These are phyloP conservation scores for Chirona hameri DNA, from an alignment of 2,888 invertebrate species.

Conservation along the genomic window DNA sequence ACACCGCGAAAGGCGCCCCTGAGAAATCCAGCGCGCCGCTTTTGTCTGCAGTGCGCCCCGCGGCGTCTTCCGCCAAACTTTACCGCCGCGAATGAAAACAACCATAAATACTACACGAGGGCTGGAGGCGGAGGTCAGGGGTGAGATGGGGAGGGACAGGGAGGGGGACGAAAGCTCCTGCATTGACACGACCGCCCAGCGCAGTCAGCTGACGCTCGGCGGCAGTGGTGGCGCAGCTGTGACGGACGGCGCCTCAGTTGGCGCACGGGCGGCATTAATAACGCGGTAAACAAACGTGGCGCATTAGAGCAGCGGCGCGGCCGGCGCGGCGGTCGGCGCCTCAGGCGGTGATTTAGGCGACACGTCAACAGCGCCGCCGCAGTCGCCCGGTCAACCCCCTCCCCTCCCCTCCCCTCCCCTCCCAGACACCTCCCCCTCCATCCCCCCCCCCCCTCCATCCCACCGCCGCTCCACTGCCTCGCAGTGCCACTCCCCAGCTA, in stretches of 20 bases:
- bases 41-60: neutral
- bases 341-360: neutral
- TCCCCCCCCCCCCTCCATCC: too few species aligned
- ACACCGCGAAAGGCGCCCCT: too few species aligned
- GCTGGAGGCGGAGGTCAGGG: too few species aligned
- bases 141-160: too few species aligned
- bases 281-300: neutral
- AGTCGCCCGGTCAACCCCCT: too few species aligned
- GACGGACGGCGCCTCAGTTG: neutral
- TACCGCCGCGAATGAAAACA: neutral
- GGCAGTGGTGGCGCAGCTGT: neutral
- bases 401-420: too few species aligned
- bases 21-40: neutral
- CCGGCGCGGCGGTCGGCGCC: neutral
- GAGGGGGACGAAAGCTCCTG: too few species aligned
- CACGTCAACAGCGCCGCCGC: neutral
- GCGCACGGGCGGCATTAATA: constrained; percentile 7
- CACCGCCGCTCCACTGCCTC: too few species aligned
- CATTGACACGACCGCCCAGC: neutral
- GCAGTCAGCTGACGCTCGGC: neutral
- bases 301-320: neutral
- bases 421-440: too few species aligned
- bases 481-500: too few species aligned
- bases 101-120: neutral
- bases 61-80: neutral